Conservation (phyloP, 2,113 vertebrate species). For the Pseudois nayaur region DNA sequence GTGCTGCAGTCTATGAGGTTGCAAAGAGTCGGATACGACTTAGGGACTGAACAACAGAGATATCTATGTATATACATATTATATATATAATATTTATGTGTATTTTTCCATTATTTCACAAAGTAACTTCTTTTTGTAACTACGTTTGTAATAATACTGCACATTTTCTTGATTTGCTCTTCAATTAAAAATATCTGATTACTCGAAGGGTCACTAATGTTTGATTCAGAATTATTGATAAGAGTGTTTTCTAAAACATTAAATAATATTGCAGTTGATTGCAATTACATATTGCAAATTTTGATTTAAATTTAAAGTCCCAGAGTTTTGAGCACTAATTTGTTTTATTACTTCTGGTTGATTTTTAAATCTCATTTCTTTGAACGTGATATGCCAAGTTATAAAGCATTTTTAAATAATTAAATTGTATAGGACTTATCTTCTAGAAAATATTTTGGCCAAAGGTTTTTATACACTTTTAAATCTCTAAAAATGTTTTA, state of each 20-base stretch:
- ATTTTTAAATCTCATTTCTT: not conserved
- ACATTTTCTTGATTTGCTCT: not conserved
- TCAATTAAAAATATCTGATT: not conserved
- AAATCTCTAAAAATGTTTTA: not conserved
- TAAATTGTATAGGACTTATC: not conserved
- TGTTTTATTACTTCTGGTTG: not conserved
- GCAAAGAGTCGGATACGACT: rapidly evolving
- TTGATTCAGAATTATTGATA: not conserved
- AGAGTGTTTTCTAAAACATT: not conserved
- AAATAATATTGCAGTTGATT: not conserved
- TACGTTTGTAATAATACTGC: not conserved
- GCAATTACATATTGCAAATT: not conserved
- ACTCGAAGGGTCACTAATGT: not conserved
- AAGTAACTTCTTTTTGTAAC: constrained; percentile 41
- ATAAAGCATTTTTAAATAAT: not conserved
- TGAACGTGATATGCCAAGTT: not conserved
- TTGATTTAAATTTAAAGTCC: not conserved
- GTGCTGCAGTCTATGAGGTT: not conserved
- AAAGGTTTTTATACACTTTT: not conserved
- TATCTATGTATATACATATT: not conserved
- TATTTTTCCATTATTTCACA: not conserved
- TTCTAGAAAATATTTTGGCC: not conserved
- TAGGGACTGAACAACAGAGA: not conserved
- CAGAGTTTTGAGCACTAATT: not conserved
- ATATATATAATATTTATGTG: not conserved